Evolutionary conservation across 1,140 invertebrate genomes (phyloP), one percentile per base, ranked within the genome.

Genomic region (Parapsyche elsis): DNA sequence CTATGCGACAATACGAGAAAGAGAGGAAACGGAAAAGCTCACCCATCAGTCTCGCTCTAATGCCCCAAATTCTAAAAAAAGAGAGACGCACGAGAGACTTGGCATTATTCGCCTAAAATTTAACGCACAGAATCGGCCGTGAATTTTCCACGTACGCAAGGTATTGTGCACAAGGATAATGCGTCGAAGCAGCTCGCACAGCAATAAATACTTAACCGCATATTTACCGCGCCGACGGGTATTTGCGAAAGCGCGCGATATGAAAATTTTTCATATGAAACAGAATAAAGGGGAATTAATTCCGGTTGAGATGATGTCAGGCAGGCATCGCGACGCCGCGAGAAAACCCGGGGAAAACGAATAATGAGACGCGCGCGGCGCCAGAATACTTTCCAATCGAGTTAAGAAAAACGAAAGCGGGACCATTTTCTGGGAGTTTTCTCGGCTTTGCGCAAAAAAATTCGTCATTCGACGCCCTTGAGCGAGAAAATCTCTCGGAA

Each of bases 201-300:
- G 1, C 16, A 61, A 61, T 61, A 61, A 61, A 61, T 61, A 61
- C 16, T 21, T 9, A 21, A 61, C 57, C 57, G 16, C 57, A 61
- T 21, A 19, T 21, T 53, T 53, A 53, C 57, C 30, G 16, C 57
- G 30, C 30, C 30, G 30, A 38, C 30, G 30, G 57, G 57, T 61
- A 61, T 61, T 61, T 9, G 9, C 9, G 57, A 61, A 21, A 61
- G 30, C n/a, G n/a, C 53, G 53, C 16, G 57, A 61, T 61, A 61
- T 61, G 57, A 61, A 61, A 71, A 71, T 74, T 74, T 74, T 70
- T 53, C 71, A 16, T 74, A 74, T 44, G 46, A 49, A 53, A 53
- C 21, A 16, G 30, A 74, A 74, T 38, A 76, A 76, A 76, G 30
- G 10, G 46, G 30, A 76, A 76, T 76, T 76, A 76, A 76, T 76